These are phyloP conservation scores for Jaculus jaculus DNA, from an alignment of 2,113 vertebrate genomes.

Conservation along the genomic window DNA sequence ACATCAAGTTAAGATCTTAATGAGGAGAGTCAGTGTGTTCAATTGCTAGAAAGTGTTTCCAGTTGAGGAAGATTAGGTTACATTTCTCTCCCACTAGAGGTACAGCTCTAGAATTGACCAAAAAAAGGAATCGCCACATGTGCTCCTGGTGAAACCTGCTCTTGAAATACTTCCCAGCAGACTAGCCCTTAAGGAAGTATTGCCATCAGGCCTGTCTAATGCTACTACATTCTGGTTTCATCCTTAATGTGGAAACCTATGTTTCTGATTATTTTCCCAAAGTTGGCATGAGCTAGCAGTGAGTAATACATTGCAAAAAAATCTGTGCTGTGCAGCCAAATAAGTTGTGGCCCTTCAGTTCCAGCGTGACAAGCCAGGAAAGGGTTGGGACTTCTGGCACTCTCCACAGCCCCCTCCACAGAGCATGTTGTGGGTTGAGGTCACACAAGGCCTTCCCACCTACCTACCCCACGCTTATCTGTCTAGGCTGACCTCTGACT, in stretches of 20 bases:
- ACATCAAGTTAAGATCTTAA: background rate
- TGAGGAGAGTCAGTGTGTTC: background rate
- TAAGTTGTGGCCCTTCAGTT: conserved; percentile 34
- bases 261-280: conserved; percentile 72
- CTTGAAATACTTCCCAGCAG: conserved; percentile 39
- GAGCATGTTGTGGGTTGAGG: background rate
- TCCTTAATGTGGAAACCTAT: conserved; percentile 62
- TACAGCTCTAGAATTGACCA: background rate
- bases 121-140: background rate
- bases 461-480: background rate
- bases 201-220: conserved; percentile 2
- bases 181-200: background rate
- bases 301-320: conserved; percentile 63
- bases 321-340: background rate
- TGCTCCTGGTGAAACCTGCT: background rate
- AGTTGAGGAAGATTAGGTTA: background rate
- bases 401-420: background rate
- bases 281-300: conserved; percentile 48
- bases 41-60: background rate
- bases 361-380: background rate
- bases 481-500: background rate
- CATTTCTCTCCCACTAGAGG: background rate
- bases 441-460: background rate
- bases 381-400: background rate
- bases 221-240: conserved; percentile 25